Evolutionary conservation across 1,140 invertebrate species (phyloP), one percentile per base, ranked within the genome.

Genomic region (Chironomus tepperi): DNA sequence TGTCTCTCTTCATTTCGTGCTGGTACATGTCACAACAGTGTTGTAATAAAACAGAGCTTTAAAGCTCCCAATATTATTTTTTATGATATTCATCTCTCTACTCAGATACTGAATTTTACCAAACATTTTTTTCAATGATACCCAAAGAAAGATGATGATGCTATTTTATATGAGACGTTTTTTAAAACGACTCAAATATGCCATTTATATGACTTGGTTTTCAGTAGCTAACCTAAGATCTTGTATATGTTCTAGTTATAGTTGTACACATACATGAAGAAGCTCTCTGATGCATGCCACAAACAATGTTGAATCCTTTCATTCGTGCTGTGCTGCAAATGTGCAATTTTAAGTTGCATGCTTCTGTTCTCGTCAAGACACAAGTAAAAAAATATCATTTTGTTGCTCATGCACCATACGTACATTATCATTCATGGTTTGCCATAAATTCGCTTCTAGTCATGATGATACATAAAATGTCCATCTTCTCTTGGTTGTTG

Each of bases 391-490:
- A 2, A 34, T 57, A 57, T n/a, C 1, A 3, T 57, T n/a, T 57
- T 10, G 10, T 57, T 10, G 9, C 9, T 57, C 9, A 57, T 57
- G 47, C 47, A 70, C 65, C 65, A 70, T 70, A 70, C 65, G 65
- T 70, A 21, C 65, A 70, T 70, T 70, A 70, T 70, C 65, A 70
- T 70, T 70, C 65, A 70, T 70, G 65, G 65, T 70, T 19, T 18
- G 65, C 65, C 19, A 70, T 70, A 70, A 70, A 70, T 70, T 19
- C 18, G 65, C 65, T 70, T 18, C n/a, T 9, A 70, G 65, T 21
- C 65, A 70, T 21, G 16, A 70, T 70, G 65, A 70, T 70, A 70
- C 65, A 70, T 70, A 70, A 70, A 70, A 70, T 70, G 65, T 70
- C 65, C 65, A 70, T 70, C 18, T 70, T 57, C 47, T 57, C 47